Conservation (phyloP, 1,140 invertebrate species). For the Phymorhynchus buccinoides region DNA sequence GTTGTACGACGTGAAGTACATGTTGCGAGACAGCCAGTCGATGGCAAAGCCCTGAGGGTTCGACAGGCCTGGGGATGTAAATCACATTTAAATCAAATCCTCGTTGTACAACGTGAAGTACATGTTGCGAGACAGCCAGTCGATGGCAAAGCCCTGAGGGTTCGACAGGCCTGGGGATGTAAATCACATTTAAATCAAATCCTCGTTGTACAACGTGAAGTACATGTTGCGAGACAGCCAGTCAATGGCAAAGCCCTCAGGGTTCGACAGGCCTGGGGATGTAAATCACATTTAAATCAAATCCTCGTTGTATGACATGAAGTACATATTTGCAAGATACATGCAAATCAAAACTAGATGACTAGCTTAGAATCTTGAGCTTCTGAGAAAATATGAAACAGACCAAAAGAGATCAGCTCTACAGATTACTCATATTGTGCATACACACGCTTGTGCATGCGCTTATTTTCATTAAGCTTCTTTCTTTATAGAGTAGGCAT, state of each 20-base stretch:
- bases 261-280: slow-evolving; percentile 61
- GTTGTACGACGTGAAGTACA: slow-evolving; percentile 80
- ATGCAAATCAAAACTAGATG: too few relatives aligned
- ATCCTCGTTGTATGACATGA: too few relatives aligned
- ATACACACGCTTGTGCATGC: too few relatives aligned
- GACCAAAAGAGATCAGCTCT: too few relatives aligned
- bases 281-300: too few relatives aligned
- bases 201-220: slow-evolving; percentile 75
- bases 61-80: slow-evolving; percentile 58
- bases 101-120: slow-evolving; percentile 78
- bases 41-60: slow-evolving; percentile 77
- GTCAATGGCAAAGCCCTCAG: slow-evolving; percentile 80
- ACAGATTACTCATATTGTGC: too few relatives aligned
- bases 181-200: too few relatives aligned
- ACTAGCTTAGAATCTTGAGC: too few relatives aligned
- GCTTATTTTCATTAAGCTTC: too few relatives aligned
- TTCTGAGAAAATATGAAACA: too few relatives aligned
- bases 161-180: slow-evolving; percentile 61
- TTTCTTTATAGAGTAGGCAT: too few relatives aligned
- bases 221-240: slow-evolving; percentile 86
- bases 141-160: slow-evolving; percentile 78
- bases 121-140: slow-evolving; percentile 85
- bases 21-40: slow-evolving; percentile 85
- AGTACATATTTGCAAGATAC: too few relatives aligned
- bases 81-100: slow-evolving; percentile 42